Percentiles rank a stretch among this genome's conserved stretches.
Conservation (phyloP, 2,113 vertebrate genomes). For the Carassius carassius region DNA sequence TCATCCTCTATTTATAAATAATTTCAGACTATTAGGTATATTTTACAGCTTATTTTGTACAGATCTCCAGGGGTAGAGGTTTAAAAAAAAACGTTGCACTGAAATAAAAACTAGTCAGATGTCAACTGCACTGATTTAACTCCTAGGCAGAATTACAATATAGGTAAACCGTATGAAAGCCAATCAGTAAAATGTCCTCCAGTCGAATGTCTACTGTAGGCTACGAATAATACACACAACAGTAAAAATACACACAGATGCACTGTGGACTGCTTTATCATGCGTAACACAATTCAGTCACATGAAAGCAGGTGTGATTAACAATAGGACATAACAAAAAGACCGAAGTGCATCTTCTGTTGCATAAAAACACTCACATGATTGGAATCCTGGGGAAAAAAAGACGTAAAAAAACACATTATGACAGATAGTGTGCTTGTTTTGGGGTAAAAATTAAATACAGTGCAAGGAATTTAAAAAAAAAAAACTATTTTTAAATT, state of each 20-base stretch:
- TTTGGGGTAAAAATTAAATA: slow-evolving; percentile 6
- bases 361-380: background rate
- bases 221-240: slow-evolving; percentile 3
- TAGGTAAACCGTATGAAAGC: background rate
- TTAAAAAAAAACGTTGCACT: background rate
- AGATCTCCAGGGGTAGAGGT: slow-evolving; percentile 2
- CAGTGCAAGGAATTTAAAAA: background rate
- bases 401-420: background rate
- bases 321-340: slow-evolving; percentile 5
- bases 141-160: background rate
- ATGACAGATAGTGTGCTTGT: background rate
- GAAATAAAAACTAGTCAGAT: background rate
- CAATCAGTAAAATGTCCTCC: background rate
- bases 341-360: background rate
- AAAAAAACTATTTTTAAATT: background rate
- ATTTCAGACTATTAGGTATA: slow-evolving; percentile 17
- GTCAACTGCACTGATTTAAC: background rate
- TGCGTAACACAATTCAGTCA: slow-evolving; percentile 27
- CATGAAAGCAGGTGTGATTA: slow-evolving; percentile 8
- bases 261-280: background rate
- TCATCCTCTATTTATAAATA: slow-evolving; percentile 31
- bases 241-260: background rate
- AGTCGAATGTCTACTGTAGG: background rate
- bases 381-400: background rate
- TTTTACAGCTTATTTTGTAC: slow-evolving; percentile 22